These are phyloP conservation scores for Dinoponera quadriceps DNA, from an alignment of 1,140 invertebrate species.

Conservation along the genomic window DNA sequence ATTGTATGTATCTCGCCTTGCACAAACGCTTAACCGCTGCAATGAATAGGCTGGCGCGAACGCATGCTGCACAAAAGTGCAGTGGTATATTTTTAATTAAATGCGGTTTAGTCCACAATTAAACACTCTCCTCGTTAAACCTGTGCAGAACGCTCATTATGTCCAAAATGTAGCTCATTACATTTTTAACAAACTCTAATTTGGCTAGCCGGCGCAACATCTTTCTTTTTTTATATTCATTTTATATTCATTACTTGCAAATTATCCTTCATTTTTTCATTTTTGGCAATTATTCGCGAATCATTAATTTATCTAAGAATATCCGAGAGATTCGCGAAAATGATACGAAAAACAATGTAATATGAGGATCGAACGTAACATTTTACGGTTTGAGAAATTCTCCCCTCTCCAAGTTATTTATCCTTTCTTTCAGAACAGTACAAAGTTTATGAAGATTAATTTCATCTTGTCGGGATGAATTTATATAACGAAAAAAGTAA, in stretches of 20 bases:
- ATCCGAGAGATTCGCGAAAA: no score
- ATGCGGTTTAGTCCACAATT: background rate
- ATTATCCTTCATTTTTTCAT: background rate
- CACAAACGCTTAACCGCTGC: background rate
- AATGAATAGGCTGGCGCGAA: background rate
- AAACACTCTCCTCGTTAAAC: constrained; percentile 3
- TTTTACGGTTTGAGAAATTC: no score
- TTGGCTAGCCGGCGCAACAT: background rate
- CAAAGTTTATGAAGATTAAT: no score
- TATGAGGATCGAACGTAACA: no score
- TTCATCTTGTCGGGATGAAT: no score
- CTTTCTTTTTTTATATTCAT: background rate
- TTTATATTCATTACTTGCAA: constrained; percentile 1
- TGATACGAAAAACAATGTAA: background rate
- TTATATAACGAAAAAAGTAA: no score
- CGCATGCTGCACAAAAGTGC: background rate
- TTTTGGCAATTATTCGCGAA: constrained; percentile 2
- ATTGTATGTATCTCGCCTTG: background rate
- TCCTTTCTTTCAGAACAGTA: no score
- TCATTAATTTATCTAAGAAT: constrained; percentile 15
- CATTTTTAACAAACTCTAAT: constrained; percentile 1
- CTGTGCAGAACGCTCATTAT: background rate
- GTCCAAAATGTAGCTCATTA: background rate
- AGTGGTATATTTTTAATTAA: background rate
- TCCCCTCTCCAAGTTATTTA: no score